phyloP scores from a whole-genome alignment of 1,140 invertebrate genomes.

The Drosophila pseudoananassae region DNA sequence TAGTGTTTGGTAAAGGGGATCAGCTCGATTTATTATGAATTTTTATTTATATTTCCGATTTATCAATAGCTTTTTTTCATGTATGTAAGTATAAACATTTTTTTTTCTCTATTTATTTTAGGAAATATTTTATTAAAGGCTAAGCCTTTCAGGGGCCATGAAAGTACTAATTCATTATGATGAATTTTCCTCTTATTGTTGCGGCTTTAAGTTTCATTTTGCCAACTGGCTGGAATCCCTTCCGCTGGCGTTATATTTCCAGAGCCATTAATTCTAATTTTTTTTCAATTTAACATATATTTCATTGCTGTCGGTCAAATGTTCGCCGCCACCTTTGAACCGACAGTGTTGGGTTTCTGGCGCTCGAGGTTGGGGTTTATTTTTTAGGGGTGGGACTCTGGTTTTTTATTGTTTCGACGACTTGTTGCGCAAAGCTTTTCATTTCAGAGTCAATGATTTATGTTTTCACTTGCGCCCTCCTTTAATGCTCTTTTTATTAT shows the following conservation, averaged over 20 bases:
- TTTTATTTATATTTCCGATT: neutral
- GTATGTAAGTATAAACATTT: neutral
- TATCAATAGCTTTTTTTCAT: neutral
- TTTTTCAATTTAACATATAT: constrained; percentile 66
- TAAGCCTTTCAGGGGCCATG: neutral
- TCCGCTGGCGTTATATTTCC: constrained; percentile 20
- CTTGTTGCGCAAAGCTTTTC: constrained; percentile 80
- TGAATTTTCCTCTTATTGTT: constrained; percentile 4
- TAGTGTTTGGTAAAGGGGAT: neutral
- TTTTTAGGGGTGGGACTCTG: constrained; percentile 6
- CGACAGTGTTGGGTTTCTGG: constrained; percentile 3
- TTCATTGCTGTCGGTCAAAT: constrained; percentile 72
- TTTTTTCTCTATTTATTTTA: neutral
- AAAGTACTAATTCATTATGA: neutral
- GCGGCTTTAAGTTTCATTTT: constrained; percentile 9
- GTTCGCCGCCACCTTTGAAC: constrained; percentile 41
- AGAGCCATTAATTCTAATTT: constrained; percentile 76
- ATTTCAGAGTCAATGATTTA: constrained; percentile 77
- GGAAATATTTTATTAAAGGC: neutral
- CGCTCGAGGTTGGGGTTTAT: neutral
- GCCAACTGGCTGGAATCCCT: neutral
- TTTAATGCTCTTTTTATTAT: constrained; percentile 57
- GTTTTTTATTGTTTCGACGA: constrained; percentile 76
- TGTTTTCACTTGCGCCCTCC: constrained; percentile 60
- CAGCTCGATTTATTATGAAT: neutral